Percentiles rank a stretch among this genome's conserved stretches.
phyloP scores from a whole-genome alignment of 2,797 vertebrate species.

The Okamejei kenojei region DNA sequence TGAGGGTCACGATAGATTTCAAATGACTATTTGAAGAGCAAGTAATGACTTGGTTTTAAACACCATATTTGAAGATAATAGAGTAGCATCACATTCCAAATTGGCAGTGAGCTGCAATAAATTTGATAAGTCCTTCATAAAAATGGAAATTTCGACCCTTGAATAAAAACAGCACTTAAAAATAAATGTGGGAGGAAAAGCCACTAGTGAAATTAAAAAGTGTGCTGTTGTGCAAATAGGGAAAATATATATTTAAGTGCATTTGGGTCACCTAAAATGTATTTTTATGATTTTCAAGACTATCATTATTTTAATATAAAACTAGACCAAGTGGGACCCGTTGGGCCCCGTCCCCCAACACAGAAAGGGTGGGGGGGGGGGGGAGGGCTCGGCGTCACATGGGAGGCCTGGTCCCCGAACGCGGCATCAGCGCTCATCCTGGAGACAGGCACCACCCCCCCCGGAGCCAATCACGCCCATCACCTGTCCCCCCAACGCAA shows the following conservation, averaged over 20 bases:
- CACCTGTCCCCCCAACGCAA: too few species aligned
- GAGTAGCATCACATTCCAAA: neutral
- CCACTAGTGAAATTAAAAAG: conserved; percentile 9
- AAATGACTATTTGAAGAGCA: neutral
- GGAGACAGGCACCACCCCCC: too few species aligned
- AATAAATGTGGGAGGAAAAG: conserved; percentile 1
- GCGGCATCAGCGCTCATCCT: too few species aligned
- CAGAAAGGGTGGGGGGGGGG: too few species aligned
- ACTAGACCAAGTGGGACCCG: too few species aligned
- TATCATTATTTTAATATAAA: too few species aligned
- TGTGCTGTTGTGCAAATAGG: conserved; percentile 5
- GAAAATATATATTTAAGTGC: neutral
- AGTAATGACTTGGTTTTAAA: neutral
- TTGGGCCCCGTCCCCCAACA: too few species aligned
- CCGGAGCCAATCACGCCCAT: too few species aligned
- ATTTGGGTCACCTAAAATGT: neutral
- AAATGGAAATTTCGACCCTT: neutral
- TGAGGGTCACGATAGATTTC: neutral
- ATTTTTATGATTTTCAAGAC: too few species aligned
- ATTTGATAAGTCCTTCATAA: neutral
- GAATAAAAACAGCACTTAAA: neutral
- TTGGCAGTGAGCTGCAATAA: neutral
- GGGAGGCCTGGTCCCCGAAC: too few species aligned
- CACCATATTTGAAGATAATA: neutral
- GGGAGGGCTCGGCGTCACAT: too few species aligned